These are phyloP conservation scores for Ctenopoma multispine DNA, from an alignment of 2,797 vertebrate genomes.

Conservation along the genomic window DNA sequence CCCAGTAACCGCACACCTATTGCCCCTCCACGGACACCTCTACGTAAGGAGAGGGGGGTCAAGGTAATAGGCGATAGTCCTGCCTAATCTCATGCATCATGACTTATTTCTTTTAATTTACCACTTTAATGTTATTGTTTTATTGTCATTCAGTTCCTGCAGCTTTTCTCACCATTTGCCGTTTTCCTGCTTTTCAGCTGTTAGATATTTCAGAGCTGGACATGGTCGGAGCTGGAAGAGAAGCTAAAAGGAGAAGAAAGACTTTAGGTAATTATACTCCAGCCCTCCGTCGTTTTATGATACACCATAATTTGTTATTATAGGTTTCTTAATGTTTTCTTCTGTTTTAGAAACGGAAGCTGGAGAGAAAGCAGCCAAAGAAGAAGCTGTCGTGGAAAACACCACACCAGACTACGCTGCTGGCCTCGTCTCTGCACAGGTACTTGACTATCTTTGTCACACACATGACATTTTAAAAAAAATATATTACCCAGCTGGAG, in stretches of 20 bases:
- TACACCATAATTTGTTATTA: no score
- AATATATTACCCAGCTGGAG: no score
- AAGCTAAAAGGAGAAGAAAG: constrained; percentile 97
- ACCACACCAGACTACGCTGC: constrained; percentile 98
- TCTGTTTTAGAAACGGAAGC: constrained; percentile 88
- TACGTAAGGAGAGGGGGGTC: constrained; percentile 95
- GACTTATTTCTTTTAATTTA: neutral
- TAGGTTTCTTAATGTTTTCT: neutral
- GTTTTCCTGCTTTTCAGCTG: constrained; percentile 80
- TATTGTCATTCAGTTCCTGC: neutral
- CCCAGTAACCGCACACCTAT: constrained; percentile 94
- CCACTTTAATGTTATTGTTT: neutral
- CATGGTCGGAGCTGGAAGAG: constrained; percentile 92
- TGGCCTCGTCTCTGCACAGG: constrained; percentile 97
- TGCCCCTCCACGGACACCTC: constrained; percentile 90
- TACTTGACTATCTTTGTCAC: constrained; percentile 52
- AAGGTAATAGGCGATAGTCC: constrained; percentile 85
- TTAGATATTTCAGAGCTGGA: constrained; percentile 95
- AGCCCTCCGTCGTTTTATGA: neutral
- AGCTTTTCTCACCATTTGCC: neutral
- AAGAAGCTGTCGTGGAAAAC: constrained; percentile 94
- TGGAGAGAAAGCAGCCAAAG: constrained; percentile 94
- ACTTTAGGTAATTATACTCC: constrained; percentile 87
- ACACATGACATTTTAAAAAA: neutral
- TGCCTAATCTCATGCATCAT: neutral